Evolutionary conservation across 2,797 vertebrate species (phyloP), one percentile per base, ranked within the genome.

Genomic region (Dicrostonyx torquatus): DNA sequence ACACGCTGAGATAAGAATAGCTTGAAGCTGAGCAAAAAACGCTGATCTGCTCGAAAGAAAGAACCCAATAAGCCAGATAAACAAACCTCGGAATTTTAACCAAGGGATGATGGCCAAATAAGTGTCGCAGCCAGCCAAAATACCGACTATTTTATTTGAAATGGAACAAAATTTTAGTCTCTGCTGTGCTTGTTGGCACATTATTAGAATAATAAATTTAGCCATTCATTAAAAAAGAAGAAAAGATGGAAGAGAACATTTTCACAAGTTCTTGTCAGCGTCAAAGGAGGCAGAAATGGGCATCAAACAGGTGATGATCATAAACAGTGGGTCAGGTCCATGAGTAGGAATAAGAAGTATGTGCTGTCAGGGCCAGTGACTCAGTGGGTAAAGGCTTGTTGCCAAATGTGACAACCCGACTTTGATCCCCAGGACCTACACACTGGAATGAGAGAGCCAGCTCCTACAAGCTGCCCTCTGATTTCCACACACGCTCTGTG

Each of bases 111-210:
- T 0, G 94, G 92, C 91, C 97, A 98, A 97, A 93, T 96, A 96
- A 93, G 90, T 98, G 96, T 95, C 78, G 31, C 93, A 96, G 98
- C 97, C 97, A 98, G 97, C 92, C 89, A 97, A 98, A 98, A 98
- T 97, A 96, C 92, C 92, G 96, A 95, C 95, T 97, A 95, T 98
- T 98, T 98, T 96, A 92, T 94, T 97, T 97, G 94, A 96, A 97
- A 98, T 97, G 89, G 77, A 91, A 92, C 95, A 96, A 64, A 96
- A 92, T 96, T 98, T 98, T 93, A 97, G 95, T 97, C 95, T 95
- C 92, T 31, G 26, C 89, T 95, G 96, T 94, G 84, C 94, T 93
- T 90, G 96, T 98, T 10, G 0, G 93, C 94, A 97, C 97, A 96
- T 84, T n/a, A 20, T 94, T 95, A 85, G 82, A 92, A 95, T 96